Percentiles rank a stretch among this genome's conserved stretches.
Evolutionary conservation across 2,888 invertebrate species (phyloP).

Genomic region (Mythimna pallens): DNA sequence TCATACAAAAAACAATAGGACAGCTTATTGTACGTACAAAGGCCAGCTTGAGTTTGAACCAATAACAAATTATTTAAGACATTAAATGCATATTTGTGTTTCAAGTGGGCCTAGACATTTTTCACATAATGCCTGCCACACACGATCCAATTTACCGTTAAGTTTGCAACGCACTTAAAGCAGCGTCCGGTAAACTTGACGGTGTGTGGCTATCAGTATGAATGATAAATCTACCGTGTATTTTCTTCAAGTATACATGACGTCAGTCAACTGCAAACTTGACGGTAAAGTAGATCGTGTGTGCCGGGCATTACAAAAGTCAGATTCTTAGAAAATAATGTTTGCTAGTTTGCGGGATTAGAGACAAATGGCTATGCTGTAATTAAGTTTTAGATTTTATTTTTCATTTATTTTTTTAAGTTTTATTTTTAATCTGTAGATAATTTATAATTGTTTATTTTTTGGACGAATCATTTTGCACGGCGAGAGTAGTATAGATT

Average conservation of each 20-base stretch:
- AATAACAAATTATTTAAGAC: background rate
- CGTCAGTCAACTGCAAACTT: too few relatives aligned
- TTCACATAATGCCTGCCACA: background rate
- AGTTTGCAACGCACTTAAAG: too few relatives aligned
- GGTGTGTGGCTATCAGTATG: too few relatives aligned
- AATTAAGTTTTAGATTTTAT: conserved; percentile 29
- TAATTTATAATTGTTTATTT: conserved; percentile 23
- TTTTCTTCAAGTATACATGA: too few relatives aligned
- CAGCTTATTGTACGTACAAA: too few relatives aligned
- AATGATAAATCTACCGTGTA: too few relatives aligned
- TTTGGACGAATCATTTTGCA: conserved; percentile 19
- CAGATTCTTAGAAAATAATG: background rate
- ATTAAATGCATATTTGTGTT: background rate
- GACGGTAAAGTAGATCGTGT: too few relatives aligned
- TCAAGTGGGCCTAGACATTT: background rate
- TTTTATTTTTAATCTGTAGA: conserved; percentile 3
- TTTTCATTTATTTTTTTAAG: conserved; percentile 44
- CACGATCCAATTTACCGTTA: too few relatives aligned
- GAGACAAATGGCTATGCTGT: conserved; percentile 16
- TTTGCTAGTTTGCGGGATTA: conserved; percentile 1
- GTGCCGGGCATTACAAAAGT: background rate
- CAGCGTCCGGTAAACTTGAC: too few relatives aligned
- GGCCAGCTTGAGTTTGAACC: too few relatives aligned
- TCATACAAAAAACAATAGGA: too few relatives aligned
- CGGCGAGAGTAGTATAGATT: conserved; percentile 19